A percentile compares a stretch with the other conserved stretches of the same genome.
Evolutionary conservation across 2,888 invertebrate genomes (phyloP).

Genomic region (Arctia plantaginis): DNA sequence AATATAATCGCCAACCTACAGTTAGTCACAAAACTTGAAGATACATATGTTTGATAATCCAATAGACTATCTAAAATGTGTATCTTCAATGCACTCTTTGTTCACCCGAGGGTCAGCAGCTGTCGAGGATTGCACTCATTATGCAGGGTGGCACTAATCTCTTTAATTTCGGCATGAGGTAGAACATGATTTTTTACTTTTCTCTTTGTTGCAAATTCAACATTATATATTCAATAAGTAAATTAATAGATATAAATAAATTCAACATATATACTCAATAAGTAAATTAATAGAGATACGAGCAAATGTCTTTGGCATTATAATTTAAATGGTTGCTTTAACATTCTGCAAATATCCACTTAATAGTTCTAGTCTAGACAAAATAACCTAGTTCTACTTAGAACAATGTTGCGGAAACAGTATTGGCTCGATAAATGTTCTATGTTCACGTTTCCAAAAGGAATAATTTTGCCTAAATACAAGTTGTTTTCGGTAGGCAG

Average conservation of each 20-base stretch:
- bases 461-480: slow-evolving; percentile 78
- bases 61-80: too few species aligned
- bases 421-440: slow-evolving; percentile 29
- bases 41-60: too few species aligned
- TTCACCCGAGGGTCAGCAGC: too few species aligned
- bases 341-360: not conserved
- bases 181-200: not conserved
- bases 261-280: too few species aligned
- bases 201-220: not conserved
- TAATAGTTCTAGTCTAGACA: not conserved
- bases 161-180: not conserved
- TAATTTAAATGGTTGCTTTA: too few species aligned
- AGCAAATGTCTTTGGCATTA: too few species aligned
- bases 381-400: slow-evolving; percentile 4
- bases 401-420: slow-evolving; percentile 28
- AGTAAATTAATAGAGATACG: not conserved
- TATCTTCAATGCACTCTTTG: too few species aligned
- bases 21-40: too few species aligned
- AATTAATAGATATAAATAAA: too few species aligned
- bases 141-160: not conserved
- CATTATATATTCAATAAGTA: not conserved
- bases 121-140: not conserved
- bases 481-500: slow-evolving; percentile 74
- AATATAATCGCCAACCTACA: too few species aligned
- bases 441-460: slow-evolving; percentile 57